Evolutionary conservation across 2,797 vertebrate species (phyloP).

Genomic region (Myripristis jacobus): DNA sequence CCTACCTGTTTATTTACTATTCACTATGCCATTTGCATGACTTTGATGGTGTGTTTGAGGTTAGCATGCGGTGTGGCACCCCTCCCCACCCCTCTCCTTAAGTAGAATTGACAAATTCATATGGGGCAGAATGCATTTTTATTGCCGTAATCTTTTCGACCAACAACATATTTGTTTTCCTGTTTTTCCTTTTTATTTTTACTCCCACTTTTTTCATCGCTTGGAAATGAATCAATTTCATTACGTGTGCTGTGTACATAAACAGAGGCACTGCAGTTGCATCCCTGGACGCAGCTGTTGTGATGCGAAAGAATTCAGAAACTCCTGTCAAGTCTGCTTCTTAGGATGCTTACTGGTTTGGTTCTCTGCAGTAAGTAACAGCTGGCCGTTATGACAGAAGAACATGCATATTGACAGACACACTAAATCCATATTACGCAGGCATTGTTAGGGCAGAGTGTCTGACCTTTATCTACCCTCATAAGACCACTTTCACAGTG

Average conservation of each 20-base stretch:
- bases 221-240: constrained; percentile 7
- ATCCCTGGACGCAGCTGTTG: constrained; percentile 5
- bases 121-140: background rate
- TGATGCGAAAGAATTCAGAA: background rate
- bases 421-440: constrained; percentile 55
- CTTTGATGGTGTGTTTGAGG: constrained; percentile 40
- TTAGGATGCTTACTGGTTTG: constrained; percentile 12
- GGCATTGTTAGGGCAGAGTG: constrained; percentile 10
- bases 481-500: constrained; percentile 57
- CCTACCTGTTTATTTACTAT: constrained; percentile 50
- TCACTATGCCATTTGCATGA: constrained; percentile 42
- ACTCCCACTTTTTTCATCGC: constrained; percentile 2
- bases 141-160: background rate
- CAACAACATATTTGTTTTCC: background rate
- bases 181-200: too few species aligned
- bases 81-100: background rate
- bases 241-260: background rate
- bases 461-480: constrained; percentile 55
- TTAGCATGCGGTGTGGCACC: background rate
- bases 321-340: constrained; percentile 9
- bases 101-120: constrained; percentile 31
- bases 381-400: background rate
- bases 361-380: constrained; percentile 1
- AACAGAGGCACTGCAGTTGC: background rate
- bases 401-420: constrained; percentile 31